Base-by-base conservation (phyloP, 2,888 invertebrate genomes). In the Pristionchus japonicus region DNA sequence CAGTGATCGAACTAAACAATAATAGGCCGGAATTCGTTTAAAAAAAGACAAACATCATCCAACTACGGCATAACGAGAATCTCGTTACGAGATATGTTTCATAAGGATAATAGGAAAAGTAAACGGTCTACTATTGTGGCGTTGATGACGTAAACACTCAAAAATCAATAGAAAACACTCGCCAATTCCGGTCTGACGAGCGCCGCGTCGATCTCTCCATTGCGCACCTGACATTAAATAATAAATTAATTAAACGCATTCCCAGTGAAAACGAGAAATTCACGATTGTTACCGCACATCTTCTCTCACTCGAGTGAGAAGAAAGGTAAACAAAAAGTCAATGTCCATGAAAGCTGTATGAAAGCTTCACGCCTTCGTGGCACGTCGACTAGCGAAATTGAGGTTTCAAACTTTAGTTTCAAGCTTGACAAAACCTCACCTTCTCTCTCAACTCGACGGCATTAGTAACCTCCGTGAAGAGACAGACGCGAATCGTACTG, bases 181-280 rank as follows among this genome's bases (percentile, higher is more conserved):
- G 94, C 94, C 88, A 94, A 85, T 89, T 94, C 94, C 6, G 94
- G 93, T 49, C 94, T 89, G 85, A 94, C 92, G 85, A 94, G 88
- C 0, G 94, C 93, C 3, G 93, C 93, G 88, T 94, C 94, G 86
- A 94, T 91, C 88, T 91, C 91, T 27, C 93, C 94, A 31, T 90
- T 86, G 20, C 86, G 86, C 34, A 86, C 82, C 80, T 80, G 31
- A 43, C 1, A 43, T 40, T 77, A 64, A 4, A 27, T 11, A 40
- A 74, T 27, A 40, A 40, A 77, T 40, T 37, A 17, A 40, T 23
- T n/a, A 40, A 40, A 37, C 3, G n/a, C n/a, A n/a, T n/a, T n/a
- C n/a, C n/a, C n/a, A n/a, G n/a, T n/a, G n/a, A n/a, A n/a, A n/a
- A n/a, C n/a, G n/a, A n/a, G n/a, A n/a, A n/a, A n/a, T n/a, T n/a